Percentiles rank a stretch among this genome's conserved stretches.
These are phyloP conservation scores for Caenorhabditis sp. DNA, from an alignment of 2,888 invertebrate genomes.

Conservation along the genomic window DNA sequence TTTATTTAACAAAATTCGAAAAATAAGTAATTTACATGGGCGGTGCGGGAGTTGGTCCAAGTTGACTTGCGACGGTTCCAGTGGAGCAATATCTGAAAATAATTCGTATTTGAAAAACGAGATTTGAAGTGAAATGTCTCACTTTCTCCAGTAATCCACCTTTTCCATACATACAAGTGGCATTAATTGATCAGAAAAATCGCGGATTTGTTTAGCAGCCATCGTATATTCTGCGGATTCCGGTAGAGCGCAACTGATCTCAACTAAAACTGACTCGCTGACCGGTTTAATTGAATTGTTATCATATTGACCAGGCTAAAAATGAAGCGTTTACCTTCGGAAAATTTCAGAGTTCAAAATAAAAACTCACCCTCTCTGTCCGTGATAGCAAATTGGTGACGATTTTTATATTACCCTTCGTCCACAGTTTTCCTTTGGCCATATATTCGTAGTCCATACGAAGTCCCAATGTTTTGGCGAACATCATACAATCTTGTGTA, in stretches of 20 bases:
- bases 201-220: conserved; percentile 48
- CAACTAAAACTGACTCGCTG: conserved; percentile 46
- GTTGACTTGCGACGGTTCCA: conserved; percentile 2
- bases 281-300: conserved; percentile 26
- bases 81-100: conserved; percentile 8
- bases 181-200: conserved; percentile 52
- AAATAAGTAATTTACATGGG: background rate
- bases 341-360: background rate
- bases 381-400: conserved; percentile 26
- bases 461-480: conserved; percentile 53
- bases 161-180: conserved; percentile 57
- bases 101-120: background rate
- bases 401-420: conserved; percentile 51
- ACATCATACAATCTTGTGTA: conserved; percentile 57
- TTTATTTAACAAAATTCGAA: background rate
- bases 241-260: conserved; percentile 49
- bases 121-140: background rate
- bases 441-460: conserved; percentile 61
- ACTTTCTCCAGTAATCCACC: conserved; percentile 55
- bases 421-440: conserved; percentile 51
- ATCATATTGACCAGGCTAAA: conserved; percentile 46
- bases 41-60: background rate
- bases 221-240: conserved; percentile 51
- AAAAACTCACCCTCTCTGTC: conserved; percentile 21
- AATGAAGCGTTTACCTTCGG: background rate